A percentile compares a stretch with the other conserved stretches of the same genome.
Evolutionary conservation across 1,140 invertebrate species (phyloP).

Genomic region (Drosophila asahinai): DNA sequence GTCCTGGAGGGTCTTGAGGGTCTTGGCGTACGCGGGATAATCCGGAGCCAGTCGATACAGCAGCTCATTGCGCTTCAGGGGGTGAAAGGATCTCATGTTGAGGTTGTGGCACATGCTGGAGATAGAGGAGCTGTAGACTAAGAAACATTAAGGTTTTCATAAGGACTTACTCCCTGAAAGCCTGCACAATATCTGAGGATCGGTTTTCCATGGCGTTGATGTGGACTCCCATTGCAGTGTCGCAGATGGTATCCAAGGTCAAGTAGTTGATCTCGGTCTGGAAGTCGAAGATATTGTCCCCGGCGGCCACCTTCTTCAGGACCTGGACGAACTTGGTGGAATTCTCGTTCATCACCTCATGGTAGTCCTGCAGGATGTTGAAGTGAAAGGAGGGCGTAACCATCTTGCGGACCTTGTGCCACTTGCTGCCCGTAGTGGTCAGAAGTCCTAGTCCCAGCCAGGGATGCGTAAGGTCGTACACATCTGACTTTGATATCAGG

Average conservation of each 20-base stretch:
- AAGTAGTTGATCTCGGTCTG: conserved; percentile 70
- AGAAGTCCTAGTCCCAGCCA: conserved; percentile 85
- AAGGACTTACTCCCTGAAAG: conserved; percentile 70
- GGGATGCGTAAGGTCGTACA: conserved; percentile 84
- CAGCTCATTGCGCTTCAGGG: conserved; percentile 53
- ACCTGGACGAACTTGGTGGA: conserved; percentile 87
- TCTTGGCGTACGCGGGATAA: conserved; percentile 47
- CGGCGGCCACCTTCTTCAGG: conserved; percentile 65
- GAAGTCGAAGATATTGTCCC: conserved; percentile 70
- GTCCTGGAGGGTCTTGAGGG: conserved; percentile 62
- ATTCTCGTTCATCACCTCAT: conserved; percentile 90
- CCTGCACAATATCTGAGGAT: conserved; percentile 59
- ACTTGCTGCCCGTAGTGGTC: conserved; percentile 73
- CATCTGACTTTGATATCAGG: conserved; percentile 66
- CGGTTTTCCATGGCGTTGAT: conserved; percentile 79
- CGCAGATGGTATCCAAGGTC: conserved; percentile 78
- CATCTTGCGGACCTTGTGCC: conserved; percentile 81
- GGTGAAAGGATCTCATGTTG: conserved; percentile 72
- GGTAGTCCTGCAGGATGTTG: conserved; percentile 91
- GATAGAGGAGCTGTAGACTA: neutral
- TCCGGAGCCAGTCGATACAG: conserved; percentile 55
- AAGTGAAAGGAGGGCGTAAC: conserved; percentile 95
- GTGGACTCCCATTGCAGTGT: conserved; percentile 79
- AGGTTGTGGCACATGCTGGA: conserved; percentile 73
- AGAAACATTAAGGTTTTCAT: neutral